Evolutionary conservation across 2,113 vertebrate species (phyloP), one percentile per base, ranked within the genome.

Genomic region (Passerina amoena): DNA sequence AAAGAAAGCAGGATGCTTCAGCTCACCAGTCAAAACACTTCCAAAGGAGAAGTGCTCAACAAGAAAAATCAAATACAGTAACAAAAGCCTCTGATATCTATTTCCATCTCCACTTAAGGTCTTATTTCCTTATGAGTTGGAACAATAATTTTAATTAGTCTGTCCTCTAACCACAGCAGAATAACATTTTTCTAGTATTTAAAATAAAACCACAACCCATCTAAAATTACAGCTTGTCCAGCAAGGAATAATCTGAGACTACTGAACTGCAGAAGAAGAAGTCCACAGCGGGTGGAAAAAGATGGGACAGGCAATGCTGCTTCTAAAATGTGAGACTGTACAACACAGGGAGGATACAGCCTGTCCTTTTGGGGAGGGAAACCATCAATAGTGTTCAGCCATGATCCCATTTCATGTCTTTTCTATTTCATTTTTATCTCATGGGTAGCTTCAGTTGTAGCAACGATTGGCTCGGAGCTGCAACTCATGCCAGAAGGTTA

Each of bases 101-200:
- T 81, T 59, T 47, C 22, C 19, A 73, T 47, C 54, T 64, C 27
- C 44, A 66, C 30, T 82, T 61, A 42, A 1, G 6, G 51, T 80
- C 35, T 20, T 87, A 50, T 35, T 87, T 85, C 48, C 35, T 44
- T 64, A 15, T 11, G 9, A 63, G 16, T 27, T 78, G 64, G 50
- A 87, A 69, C 12, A 94, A 65, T 53, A 42, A 89, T 82, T 89
- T 88, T 91, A 83, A 86, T 95, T 95, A 77, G 4, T n/a, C 56
- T 75, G 28, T 85, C 60, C 37, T 87, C 86, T 81, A 91, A 15
- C 50, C 50, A 60, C 79, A 93, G 59, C 42, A 90, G 59, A 96
- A 85, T 85, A 96, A 94, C 38, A 77, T 77, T 95, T 92, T 92
- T 54, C 23, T 63, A 89, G 24, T 11, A 30, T 66, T 93, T 30